Evolutionary conservation across 2,888 invertebrate species (phyloP).

Genomic region (Morpho deidamia): DNA sequence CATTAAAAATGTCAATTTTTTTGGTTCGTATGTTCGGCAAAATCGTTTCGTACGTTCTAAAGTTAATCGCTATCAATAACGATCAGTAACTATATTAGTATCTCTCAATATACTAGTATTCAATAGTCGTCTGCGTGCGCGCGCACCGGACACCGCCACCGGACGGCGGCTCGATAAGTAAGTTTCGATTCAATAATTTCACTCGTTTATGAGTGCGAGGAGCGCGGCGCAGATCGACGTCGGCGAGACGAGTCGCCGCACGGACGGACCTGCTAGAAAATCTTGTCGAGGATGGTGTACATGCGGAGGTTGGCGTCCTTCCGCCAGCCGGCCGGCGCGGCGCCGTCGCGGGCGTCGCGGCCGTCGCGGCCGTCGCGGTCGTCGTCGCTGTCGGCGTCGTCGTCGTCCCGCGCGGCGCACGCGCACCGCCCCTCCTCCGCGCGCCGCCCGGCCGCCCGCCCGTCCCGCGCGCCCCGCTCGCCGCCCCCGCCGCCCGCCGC

Average conservation of each 20-base stretch:
- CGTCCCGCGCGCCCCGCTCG: conserved; percentile 33
- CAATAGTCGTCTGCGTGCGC: no score
- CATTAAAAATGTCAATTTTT: no score
- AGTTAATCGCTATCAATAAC: no score
- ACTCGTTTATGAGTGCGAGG: conserved; percentile 61
- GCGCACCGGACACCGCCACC: no score
- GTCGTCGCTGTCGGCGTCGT: conserved; percentile 26
- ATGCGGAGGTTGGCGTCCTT: conserved; percentile 68
- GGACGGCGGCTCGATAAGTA: no score
- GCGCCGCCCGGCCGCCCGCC: conserved; percentile 14
- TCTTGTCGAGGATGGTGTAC: conserved; percentile 73
- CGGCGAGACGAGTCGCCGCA: conserved; percentile 19
- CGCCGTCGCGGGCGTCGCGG: no score
- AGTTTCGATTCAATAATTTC: no score
- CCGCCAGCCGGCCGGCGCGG: conserved; percentile 51
- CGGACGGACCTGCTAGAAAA: conserved; percentile 67
- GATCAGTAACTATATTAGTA: no score
- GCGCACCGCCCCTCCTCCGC: conserved; percentile 24
- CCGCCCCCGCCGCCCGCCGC: conserved; percentile 26
- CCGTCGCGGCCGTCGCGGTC: conserved; percentile 34
- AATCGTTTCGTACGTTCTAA: no score
- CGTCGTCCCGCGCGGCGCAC: conserved; percentile 20
- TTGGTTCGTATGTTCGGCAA: no score
- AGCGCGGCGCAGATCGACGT: conserved; percentile 37
- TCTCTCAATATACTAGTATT: no score